These are phyloP conservation scores for Oophaga sylvatica DNA, from an alignment of 2,797 vertebrate genomes.

Conservation along the genomic window DNA sequence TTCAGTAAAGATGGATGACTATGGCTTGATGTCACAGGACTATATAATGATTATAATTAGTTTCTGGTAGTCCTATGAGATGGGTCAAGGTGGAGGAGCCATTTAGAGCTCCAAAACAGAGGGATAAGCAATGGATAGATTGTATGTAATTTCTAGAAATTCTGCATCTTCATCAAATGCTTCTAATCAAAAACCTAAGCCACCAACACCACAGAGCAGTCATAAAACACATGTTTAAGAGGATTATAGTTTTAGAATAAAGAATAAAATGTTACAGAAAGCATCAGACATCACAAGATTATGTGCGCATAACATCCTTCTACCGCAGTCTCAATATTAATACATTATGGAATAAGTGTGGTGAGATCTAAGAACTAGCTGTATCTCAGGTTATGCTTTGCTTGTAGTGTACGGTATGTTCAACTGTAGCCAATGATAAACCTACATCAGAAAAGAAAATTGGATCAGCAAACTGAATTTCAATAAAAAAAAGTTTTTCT, in stretches of 20 bases:
- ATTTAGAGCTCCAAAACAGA: background rate
- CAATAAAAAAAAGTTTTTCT: too few relatives aligned
- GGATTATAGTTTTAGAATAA: constrained; percentile 16
- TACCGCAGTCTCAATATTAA: background rate
- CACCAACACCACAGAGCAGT: constrained; percentile 53
- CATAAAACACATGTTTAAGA: constrained; percentile 11
- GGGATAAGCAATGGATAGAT: background rate
- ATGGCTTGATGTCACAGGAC: constrained; percentile 61
- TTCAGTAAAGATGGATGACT: constrained; percentile 71
- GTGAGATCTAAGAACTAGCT: background rate
- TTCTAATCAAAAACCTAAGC: background rate
- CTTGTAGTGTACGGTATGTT: background rate
- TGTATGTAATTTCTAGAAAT: background rate
- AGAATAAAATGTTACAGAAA: constrained; percentile 23
- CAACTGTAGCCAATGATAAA: background rate
- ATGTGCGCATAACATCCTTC: background rate
- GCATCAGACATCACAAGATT: background rate
- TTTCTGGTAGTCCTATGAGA: constrained; percentile 9
- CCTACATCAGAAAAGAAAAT: background rate
- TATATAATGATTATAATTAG: constrained; percentile 39
- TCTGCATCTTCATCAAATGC: background rate
- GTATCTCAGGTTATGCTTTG: background rate
- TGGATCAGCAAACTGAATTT: too few relatives aligned
- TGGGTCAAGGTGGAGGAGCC: background rate
- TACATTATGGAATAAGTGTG: background rate